Conservation (phyloP, 2,888 invertebrate genomes). For the Eremobia ochroleuca region DNA sequence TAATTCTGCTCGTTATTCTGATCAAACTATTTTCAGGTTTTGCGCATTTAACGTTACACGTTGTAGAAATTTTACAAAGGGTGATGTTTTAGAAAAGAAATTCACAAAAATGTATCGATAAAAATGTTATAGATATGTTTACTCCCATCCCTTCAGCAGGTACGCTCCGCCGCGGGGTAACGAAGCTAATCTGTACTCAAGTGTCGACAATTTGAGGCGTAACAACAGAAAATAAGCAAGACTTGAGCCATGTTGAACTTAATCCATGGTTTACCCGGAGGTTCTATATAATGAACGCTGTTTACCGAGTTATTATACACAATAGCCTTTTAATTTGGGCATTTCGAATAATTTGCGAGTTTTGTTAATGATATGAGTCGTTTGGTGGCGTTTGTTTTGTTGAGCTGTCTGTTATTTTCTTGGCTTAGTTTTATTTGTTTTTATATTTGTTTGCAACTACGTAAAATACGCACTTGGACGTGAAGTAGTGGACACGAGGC, state of each 20-base stretch:
- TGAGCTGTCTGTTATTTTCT: background rate
- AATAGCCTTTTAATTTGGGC: constrained; percentile 65
- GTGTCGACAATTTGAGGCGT: constrained; percentile 90
- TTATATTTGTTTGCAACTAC: background rate
- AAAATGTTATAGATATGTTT: constrained; percentile 62
- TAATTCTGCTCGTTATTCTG: too few species aligned
- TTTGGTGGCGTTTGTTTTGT: constrained; percentile 14
- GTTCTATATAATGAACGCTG: constrained; percentile 73
- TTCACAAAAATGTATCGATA: constrained; percentile 16
- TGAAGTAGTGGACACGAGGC: background rate
- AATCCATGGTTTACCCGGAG: constrained; percentile 73
- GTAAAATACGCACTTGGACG: background rate
- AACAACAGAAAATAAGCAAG: constrained; percentile 90
- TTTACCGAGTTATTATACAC: constrained; percentile 66
- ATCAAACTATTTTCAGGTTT: too few species aligned
- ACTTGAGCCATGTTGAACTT: constrained; percentile 81
- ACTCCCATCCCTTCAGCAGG: constrained; percentile 78
- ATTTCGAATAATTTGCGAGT: constrained; percentile 53
- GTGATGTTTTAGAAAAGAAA: too few species aligned
- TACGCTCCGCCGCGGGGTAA: constrained; percentile 87
- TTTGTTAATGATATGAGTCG: constrained; percentile 31
- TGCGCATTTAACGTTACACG: too few species aligned
- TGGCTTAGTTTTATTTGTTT: background rate
- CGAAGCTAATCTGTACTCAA: constrained; percentile 91
- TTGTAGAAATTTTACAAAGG: too few species aligned